These are phyloP conservation scores for Clarias batrachus DNA, from an alignment of 2,113 vertebrate species.

Conservation along the genomic window DNA sequence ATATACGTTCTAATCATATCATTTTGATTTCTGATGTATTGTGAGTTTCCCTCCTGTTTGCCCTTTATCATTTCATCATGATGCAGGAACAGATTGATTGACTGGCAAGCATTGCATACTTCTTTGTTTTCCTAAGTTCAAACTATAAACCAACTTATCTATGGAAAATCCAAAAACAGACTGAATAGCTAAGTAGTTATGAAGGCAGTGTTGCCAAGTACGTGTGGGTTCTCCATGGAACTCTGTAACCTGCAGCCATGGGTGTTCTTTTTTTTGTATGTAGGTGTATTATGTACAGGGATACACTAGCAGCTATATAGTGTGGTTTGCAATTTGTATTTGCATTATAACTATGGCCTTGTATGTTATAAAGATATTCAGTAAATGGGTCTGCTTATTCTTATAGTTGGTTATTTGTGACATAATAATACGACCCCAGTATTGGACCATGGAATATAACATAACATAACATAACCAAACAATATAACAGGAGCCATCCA, in stretches of 20 bases:
- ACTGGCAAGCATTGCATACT: background rate
- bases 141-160: background rate
- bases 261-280: conserved; percentile 14
- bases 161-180: background rate
- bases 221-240: conserved; percentile 19
- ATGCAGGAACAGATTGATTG: background rate
- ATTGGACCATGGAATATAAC: background rate
- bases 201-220: conserved; percentile 6
- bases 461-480: too few relatives aligned
- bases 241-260: background rate
- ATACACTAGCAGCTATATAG: background rate
- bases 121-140: background rate
- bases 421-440: background rate
- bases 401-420: background rate
- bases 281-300: background rate
- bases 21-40: too few relatives aligned
- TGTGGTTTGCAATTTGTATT: background rate
- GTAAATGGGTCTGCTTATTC: background rate
- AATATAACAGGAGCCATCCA: too few relatives aligned
- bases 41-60: background rate
- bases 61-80: background rate
- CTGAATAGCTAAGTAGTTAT: background rate
- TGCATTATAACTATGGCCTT: background rate
- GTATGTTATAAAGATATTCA: background rate
- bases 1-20: background rate